A percentile compares a stretch with the other conserved stretches of the same genome.
These are phyloP conservation scores for Parnassius glacialis DNA, from an alignment of 2,888 invertebrate species.

Conservation along the genomic window DNA sequence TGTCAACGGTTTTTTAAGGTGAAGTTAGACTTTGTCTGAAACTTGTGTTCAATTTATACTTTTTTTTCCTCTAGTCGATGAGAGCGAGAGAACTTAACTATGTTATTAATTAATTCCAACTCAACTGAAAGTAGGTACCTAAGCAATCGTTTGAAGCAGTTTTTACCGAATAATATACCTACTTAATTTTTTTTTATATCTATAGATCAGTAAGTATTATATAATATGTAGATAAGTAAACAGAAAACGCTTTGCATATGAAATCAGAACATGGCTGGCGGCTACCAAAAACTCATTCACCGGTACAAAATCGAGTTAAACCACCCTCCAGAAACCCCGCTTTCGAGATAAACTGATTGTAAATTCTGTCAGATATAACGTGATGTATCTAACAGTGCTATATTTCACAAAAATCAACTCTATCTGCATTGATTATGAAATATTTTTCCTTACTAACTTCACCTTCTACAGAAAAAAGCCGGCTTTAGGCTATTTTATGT, in stretches of 20 bases:
- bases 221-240: conserved; percentile 19
- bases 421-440: not conserved
- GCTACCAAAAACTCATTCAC: conserved; percentile 80
- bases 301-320: conserved; percentile 74
- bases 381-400: conserved; percentile 8
- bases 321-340: conserved; percentile 58
- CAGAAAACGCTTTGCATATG: conserved; percentile 25
- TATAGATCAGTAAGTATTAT: not conserved
- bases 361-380: conserved; percentile 28
- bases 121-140: too few species aligned
- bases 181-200: not conserved
- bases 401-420: not conserved
- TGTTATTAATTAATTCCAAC: too few species aligned
- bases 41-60: too few species aligned
- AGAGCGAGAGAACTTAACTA: too few species aligned
- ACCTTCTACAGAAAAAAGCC: not conserved
- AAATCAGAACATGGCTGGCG: conserved; percentile 66
- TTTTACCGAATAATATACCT: not conserved
- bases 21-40: too few species aligned
- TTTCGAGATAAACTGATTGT: conserved; percentile 66
- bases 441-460: not conserved
- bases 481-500: conserved; percentile 15
- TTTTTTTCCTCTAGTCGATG: too few species aligned
- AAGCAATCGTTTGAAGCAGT: too few species aligned
- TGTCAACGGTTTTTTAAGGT: too few species aligned